phyloP scores from a whole-genome alignment of 2,113 vertebrate genomes.

The Silurus asotus region DNA sequence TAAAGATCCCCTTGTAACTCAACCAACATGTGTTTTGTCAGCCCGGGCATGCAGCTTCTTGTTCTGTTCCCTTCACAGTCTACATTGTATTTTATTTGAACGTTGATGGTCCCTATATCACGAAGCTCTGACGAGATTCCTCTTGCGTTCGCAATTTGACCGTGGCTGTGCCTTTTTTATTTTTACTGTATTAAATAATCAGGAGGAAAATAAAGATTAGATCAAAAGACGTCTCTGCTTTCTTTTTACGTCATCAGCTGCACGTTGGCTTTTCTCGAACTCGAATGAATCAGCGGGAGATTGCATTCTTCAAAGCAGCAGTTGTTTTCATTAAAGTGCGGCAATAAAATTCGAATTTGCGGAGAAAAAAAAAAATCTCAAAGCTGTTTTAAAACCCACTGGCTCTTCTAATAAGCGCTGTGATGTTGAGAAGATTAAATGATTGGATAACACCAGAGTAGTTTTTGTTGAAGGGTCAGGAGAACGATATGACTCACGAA shows the following conservation, averaged over 20 bases:
- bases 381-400: neutral
- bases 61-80: neutral
- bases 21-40: neutral
- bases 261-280: neutral
- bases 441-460: neutral
- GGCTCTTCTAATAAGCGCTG: neutral
- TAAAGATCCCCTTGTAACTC: neutral
- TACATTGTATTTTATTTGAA: neutral
- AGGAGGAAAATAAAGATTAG: neutral
- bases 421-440: neutral
- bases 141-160: neutral
- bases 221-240: neutral
- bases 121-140: neutral
- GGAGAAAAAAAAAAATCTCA: neutral
- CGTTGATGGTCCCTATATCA: neutral
- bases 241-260: neutral
- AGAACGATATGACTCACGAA: neutral
- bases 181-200: neutral
- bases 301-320: neutral
- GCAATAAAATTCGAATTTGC: conserved; percentile 5
- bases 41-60: neutral
- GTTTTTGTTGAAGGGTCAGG: neutral
- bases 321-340: neutral
- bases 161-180: neutral
- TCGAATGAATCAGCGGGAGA: neutral